Base-by-base conservation (phyloP, 2,113 vertebrate genomes). In the Pseudopipra pipra region DNA sequence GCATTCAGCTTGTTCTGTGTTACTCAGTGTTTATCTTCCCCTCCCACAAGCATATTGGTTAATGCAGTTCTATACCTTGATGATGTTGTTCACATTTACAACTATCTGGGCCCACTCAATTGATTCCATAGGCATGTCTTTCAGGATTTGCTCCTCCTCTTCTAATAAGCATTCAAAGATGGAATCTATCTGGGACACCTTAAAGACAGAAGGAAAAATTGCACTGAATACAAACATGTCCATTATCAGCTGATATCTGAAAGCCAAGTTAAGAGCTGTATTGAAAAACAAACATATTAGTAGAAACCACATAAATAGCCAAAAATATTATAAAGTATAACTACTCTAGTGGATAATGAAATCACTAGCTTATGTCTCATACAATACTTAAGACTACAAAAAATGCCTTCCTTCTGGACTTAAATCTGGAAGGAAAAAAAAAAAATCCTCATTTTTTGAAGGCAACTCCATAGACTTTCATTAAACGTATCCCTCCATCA, bases 111-210 rank as follows among this genome's bases (percentile, higher is more conserved):
- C 98, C 99, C 99, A 99, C 82, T 99, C 98, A 43, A 98, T 89
- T 0, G 98, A 98, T 44, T 98, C 98, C 3, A 98, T 66, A 0
- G 98, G 92, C 17, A 83, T 96, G 37, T 98, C 98, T 94, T 98
- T 98, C 93, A 99, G 97, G 71, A 98, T 97, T 61, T 98, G 98
- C 67, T 99, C 99, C 91, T 99, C 99, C 9, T 99, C 98, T 74
- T 99, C 99, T 87, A 99, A 96, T 68, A 99, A 97, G 75, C 98
- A 99, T 71, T 99, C 99, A 20, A 99, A 99, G 94, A 99, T 98
- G 0, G 98, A 98, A 81, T 99, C 99, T 93, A 99, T 98, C 94
- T 98, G 98, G 33, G 99, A 99, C n/a, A 99, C 99, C 99, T 99
- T 97, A 47, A 76, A 90, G 76, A 72, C 1, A 78, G 31, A 70